Evolutionary conservation across 1,140 invertebrate species (phyloP).

Genomic region (Neocloeon triangulifer): DNA sequence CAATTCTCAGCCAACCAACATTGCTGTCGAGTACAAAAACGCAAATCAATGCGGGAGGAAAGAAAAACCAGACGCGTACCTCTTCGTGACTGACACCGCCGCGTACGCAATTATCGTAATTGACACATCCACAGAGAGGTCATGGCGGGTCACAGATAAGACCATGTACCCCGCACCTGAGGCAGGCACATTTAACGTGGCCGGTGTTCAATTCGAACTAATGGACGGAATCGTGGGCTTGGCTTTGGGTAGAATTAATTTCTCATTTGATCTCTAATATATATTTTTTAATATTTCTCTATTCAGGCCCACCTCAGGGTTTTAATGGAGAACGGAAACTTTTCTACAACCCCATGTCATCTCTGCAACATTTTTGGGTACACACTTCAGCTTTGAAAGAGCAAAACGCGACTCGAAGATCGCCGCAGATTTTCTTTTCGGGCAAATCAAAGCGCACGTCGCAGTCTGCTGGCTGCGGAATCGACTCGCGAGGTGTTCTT

Average conservation of each 20-base stretch:
- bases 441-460: too few relatives aligned
- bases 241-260: constrained; percentile 1
- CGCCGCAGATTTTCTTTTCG: too few relatives aligned
- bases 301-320: too few relatives aligned
- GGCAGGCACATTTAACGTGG: neutral
- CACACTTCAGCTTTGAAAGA: too few relatives aligned
- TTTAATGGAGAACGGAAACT: too few relatives aligned
- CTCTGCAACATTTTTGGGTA: too few relatives aligned
- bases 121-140: neutral
- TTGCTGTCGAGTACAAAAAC: constrained; percentile 2
- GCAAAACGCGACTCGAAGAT: too few relatives aligned
- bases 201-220: neutral
- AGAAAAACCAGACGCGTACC: neutral
- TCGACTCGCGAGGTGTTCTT: constrained; percentile 6
- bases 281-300: too few relatives aligned
- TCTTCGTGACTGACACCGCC: constrained; percentile 1
- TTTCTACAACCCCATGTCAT: too few relatives aligned
- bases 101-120: neutral
- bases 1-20: too few relatives aligned
- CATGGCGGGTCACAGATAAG: neutral
- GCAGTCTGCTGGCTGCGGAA: constrained; percentile 5
- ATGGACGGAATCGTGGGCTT: constrained; percentile 7
- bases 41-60: too few relatives aligned
- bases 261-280: too few relatives aligned
- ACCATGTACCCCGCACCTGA: constrained; percentile 4